Percentiles rank a stretch among this genome's conserved stretches.
Conservation (phyloP, 2,797 vertebrate genomes). For the Brachyrhaphis roseni region DNA sequence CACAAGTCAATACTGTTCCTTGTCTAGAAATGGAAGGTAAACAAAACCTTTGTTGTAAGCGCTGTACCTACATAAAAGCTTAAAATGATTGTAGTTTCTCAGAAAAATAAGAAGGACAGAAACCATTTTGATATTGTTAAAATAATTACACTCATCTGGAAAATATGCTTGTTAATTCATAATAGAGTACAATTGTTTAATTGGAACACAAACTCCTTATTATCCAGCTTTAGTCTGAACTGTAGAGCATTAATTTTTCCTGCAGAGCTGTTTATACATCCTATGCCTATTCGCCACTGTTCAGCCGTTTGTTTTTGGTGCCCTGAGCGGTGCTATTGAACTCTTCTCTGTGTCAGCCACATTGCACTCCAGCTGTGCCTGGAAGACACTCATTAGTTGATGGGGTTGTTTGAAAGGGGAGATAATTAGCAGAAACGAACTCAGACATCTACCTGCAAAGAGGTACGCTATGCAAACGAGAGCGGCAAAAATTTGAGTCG, state of each 20-base stretch:
- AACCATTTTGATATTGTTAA: neutral
- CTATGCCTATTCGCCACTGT: slow-evolving; percentile 42
- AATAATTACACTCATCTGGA: slow-evolving; percentile 13
- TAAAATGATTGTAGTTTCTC: neutral
- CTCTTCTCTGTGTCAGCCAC: slow-evolving; percentile 50
- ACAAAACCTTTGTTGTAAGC: neutral
- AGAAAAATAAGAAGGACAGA: neutral
- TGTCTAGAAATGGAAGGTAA: neutral
- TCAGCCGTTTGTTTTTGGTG: slow-evolving; percentile 58
- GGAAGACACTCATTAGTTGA: slow-evolving; percentile 66
- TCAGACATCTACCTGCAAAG: slow-evolving; percentile 50
- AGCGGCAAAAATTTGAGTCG: slow-evolving; percentile 23
- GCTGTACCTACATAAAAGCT: neutral
- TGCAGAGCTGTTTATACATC: slow-evolving; percentile 58
- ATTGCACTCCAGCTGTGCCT: slow-evolving; percentile 68
- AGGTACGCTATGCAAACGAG: slow-evolving; percentile 28
- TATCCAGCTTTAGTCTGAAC: slow-evolving; percentile 40
- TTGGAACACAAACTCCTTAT: slow-evolving; percentile 29
- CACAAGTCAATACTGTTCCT: slow-evolving; percentile 15
- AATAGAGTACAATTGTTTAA: slow-evolving; percentile 21
- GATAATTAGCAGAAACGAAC: slow-evolving; percentile 49
- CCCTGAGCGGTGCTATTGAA: slow-evolving; percentile 56
- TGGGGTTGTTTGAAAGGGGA: slow-evolving; percentile 54
- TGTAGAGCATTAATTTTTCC: slow-evolving; percentile 44
- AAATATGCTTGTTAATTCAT: slow-evolving; percentile 23